Percentiles rank a stretch among this genome's conserved stretches.
Evolutionary conservation across 1,140 invertebrate species (phyloP).

Genomic region (Papilio xuthus): DNA sequence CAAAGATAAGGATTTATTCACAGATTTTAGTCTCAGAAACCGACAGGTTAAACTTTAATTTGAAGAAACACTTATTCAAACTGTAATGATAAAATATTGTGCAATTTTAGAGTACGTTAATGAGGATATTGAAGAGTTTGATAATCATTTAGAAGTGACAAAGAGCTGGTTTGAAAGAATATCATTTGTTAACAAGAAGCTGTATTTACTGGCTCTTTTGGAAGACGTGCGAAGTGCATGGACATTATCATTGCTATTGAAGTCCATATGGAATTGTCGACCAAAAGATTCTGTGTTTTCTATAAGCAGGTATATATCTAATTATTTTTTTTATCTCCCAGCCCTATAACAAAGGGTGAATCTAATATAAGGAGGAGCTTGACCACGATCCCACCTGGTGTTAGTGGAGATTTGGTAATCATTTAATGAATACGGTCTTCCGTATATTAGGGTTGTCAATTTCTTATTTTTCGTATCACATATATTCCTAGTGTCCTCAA

Average conservation of each 20-base stretch:
- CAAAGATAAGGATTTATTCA: too few relatives aligned
- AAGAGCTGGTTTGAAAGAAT: constrained; percentile 67
- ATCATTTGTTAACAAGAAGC: constrained; percentile 65
- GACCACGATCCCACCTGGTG: too few relatives aligned
- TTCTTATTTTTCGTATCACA: neutral
- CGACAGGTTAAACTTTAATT: too few relatives aligned
- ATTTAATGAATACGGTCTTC: neutral
- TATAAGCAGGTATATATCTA: constrained; percentile 48
- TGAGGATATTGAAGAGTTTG: constrained; percentile 53
- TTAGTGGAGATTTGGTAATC: too few relatives aligned
- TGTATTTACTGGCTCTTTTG: constrained; percentile 59
- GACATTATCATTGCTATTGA: constrained; percentile 63
- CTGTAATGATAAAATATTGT: neutral
- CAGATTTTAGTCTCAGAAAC: too few relatives aligned
- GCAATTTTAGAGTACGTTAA: constrained; percentile 39
- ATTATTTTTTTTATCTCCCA: neutral
- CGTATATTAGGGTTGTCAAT: neutral
- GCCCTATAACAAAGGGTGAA: neutral
- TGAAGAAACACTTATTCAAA: neutral
- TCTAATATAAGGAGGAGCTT: too few relatives aligned
- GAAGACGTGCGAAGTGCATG: constrained; percentile 61
- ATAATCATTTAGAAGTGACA: constrained; percentile 52
- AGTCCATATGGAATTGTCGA: constrained; percentile 71
- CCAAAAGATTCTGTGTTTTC: constrained; percentile 69
- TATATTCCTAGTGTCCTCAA: too few relatives aligned